These are phyloP conservation scores for Hoplostethus atlanticus DNA, from an alignment of 2,797 vertebrate species.

Conservation along the genomic window DNA sequence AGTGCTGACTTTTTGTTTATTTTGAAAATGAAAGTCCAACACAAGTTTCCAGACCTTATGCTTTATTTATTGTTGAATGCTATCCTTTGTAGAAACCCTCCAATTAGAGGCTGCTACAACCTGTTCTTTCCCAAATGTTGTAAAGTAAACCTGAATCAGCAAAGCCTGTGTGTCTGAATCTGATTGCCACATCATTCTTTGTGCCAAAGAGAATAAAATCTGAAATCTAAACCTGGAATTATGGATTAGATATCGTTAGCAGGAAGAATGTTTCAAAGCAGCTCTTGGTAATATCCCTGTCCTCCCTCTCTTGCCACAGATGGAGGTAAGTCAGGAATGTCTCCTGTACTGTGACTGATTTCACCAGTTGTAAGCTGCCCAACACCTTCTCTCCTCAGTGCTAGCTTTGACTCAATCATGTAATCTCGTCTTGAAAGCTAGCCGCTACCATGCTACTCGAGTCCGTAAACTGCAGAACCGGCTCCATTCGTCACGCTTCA, in stretches of 20 bases:
- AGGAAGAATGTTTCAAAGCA: slow-evolving; percentile 39
- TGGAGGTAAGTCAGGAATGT: slow-evolving; percentile 82
- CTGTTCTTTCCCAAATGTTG: neutral
- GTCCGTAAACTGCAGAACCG: slow-evolving; percentile 4
- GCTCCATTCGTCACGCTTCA: slow-evolving; percentile 52
- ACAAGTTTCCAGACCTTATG: neutral
- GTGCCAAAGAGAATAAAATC: neutral
- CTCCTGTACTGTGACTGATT: slow-evolving; percentile 55
- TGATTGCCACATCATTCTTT: neutral
- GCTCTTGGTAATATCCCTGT: slow-evolving; percentile 68
- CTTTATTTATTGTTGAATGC: neutral
- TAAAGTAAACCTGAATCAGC: neutral
- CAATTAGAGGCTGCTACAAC: neutral
- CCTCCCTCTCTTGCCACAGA: slow-evolving; percentile 84
- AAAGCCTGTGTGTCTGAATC: neutral
- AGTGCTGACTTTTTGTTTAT: slow-evolving; percentile 1
- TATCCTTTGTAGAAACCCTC: slow-evolving; percentile 7
- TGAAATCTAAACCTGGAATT: neutral
- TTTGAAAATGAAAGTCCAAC: slow-evolving; percentile 12
- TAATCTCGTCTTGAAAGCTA: slow-evolving; percentile 49
- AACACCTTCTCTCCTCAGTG: slow-evolving; percentile 39
- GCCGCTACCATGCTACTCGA: slow-evolving; percentile 48
- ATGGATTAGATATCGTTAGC: neutral
- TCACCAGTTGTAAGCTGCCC: slow-evolving; percentile 56
- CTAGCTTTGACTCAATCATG: slow-evolving; percentile 54